A percentile compares a stretch with the other conserved stretches of the same genome.
Conservation (phyloP, 1,140 invertebrate genomes). For the Drosophila nigrodunni region DNA sequence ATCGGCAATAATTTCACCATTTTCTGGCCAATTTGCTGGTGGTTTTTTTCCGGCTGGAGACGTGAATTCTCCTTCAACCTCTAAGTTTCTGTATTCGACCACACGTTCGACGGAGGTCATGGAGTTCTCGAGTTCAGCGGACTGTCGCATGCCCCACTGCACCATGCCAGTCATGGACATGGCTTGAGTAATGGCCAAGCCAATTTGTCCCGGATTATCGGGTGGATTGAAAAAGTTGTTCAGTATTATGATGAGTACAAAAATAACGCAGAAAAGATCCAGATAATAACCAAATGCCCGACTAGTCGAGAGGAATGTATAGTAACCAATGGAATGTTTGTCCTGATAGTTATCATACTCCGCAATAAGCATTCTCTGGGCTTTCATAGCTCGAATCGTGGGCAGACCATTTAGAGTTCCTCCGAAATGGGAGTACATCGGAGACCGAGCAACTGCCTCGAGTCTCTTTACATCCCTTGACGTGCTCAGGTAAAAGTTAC, state of each 20-base stretch:
- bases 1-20: constrained; percentile 89
- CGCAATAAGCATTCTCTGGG: constrained; percentile 87
- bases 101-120: constrained; percentile 93
- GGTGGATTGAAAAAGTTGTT: constrained; percentile 86
- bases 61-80: constrained; percentile 87
- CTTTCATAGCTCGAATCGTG: constrained; percentile 90
- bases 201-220: constrained; percentile 88
- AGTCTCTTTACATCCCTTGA: constrained; percentile 94
- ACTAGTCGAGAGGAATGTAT: constrained; percentile 90
- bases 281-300: constrained; percentile 93
- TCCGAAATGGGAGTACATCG: constrained; percentile 92
- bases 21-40: constrained; percentile 89
- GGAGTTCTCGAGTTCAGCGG: constrained; percentile 89
- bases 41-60: constrained; percentile 87
- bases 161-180: constrained; percentile 92
- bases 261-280: constrained; percentile 89
- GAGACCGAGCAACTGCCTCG: constrained; percentile 91
- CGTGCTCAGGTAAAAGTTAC: constrained; percentile 92
- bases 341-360: constrained; percentile 88
- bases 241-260: constrained; percentile 89
- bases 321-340: constrained; percentile 90
- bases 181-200: constrained; percentile 93
- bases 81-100: constrained; percentile 90
- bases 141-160: constrained; percentile 86
- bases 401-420: constrained; percentile 90